Evolutionary conservation across 2,797 vertebrate genomes (phyloP), one percentile per base, ranked within the genome.

Genomic region (Mormyrus proboscirostris): DNA sequence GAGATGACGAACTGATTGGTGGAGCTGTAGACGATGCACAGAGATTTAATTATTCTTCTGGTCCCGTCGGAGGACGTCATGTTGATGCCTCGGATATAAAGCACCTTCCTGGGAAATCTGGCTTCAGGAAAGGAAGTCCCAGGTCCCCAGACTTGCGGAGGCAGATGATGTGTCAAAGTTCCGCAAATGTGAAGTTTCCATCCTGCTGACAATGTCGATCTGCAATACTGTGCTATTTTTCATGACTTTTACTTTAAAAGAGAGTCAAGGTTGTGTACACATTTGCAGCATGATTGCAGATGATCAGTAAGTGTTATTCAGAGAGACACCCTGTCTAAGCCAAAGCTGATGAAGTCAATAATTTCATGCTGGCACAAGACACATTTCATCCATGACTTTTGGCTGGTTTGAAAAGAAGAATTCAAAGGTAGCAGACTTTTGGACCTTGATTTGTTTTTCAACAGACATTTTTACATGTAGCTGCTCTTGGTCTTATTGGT

Each of bases 1-100:
- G 92, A 96, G 95, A 94, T 96, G 96, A 96, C 91, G 65, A 65
- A 53, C 14, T 57, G 88, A 90, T 88, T 51, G 19, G 57, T 59
- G 33, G 5, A 79, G 87, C 87, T 91, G 87, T 83, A 25, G 57
- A 19, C 22, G 44, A 51, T 50, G 85, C 65, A 55, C 89, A 59
- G 88, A 86, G 57, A 65, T 55, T 87, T 87, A 55, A 51, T 41
- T 90, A 90, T 90, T 83, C 89, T 89, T 65, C 16, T 87, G 47
- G 41, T 53, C 25, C 33, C 6, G 12, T 14, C 9, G 16, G 22
- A 55, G 57, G 59, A 41, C 10, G 57, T 76, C 51, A 65, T 6
- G 25, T 82, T 90, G 90, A 53, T 69, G 82, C 92, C 53, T 57
- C 89, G 87, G 89, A 92, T 90, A 87, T 88, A 29, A 50, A 19